Conservation (phyloP, 2,888 invertebrate species). For the Sphaerophoria rueppellii region DNA sequence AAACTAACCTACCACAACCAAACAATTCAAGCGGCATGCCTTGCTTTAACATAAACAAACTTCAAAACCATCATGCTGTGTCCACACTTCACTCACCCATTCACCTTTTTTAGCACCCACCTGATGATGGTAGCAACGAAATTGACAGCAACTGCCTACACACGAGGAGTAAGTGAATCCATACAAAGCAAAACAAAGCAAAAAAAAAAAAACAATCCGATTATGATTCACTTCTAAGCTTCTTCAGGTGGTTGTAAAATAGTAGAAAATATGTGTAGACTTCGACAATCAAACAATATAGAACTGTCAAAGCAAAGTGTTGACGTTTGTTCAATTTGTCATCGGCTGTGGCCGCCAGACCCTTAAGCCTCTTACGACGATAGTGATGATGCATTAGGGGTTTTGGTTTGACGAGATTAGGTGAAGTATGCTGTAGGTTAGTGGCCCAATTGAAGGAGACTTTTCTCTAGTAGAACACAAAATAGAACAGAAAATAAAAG, state of each 20-base stretch:
- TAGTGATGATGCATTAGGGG: constrained; percentile 76
- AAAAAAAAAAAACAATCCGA: constrained; percentile 56
- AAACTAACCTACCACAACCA: constrained; percentile 33
- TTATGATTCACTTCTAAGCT: constrained; percentile 75
- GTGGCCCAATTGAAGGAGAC: constrained; percentile 12
- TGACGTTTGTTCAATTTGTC: constrained; percentile 67
- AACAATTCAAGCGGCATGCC: constrained; percentile 39
- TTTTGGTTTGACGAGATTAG: constrained; percentile 8
- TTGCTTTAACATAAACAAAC: neutral
- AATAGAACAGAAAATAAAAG: neutral
- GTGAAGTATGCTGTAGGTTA: neutral
- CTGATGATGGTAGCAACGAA: constrained; percentile 25
- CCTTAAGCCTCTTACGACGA: constrained; percentile 75
- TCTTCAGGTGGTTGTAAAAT: constrained; percentile 77
- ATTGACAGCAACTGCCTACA: constrained; percentile 24
- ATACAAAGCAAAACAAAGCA: neutral
- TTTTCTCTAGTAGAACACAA: constrained; percentile 21
- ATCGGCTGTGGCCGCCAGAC: constrained; percentile 70
- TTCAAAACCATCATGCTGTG: constrained; percentile 41
- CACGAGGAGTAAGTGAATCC: neutral
- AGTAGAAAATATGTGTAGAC: constrained; percentile 77
- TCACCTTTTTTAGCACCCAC: constrained; percentile 39
- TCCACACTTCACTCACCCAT: constrained; percentile 32
- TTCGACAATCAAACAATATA: constrained; percentile 77
- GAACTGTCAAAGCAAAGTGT: constrained; percentile 76